Evolutionary conservation across 1,140 invertebrate genomes (phyloP), one percentile per base, ranked within the genome.

Genomic region (Aphelinus atriplicis): DNA sequence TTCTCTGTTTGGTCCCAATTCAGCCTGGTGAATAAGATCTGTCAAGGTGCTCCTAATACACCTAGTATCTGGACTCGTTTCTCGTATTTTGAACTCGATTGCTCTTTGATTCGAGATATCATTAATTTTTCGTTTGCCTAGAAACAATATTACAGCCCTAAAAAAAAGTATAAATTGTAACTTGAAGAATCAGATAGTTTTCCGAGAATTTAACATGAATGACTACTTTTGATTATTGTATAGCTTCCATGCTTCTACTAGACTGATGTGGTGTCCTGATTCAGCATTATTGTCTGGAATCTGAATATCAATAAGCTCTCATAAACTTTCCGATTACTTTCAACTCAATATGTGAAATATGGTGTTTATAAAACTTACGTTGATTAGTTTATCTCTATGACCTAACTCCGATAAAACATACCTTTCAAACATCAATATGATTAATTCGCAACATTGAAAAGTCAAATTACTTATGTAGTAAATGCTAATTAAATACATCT

Each of bases 41-140:
- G 90, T 93, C 56, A 96, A 88, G 45, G 90, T 94, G 77, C 88
- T 89, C 67, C 95, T 89, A 5, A 95, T 89, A 26, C 96, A 92
- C 83, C 90, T 90, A 43, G 95, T 91, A n/a, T 92, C 84, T 10
- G 93, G 92, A 83, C 92, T 90, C 26, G 90, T 88, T 81, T 91
- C 87, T 7, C 90, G 87, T 66, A 98, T 91, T 84, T 94, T 91
- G 87, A 96, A 97, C 89, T 98, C 97, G 78, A 97, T 92, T 85
- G 94, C 95, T 71, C 96, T 89, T 84, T 96, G 95, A 88, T 98
- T 97, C 85, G 93, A 94, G 71, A 97, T 94, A 83, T 96, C 97
- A 83, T 94, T 93, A 0, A 93, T 94, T 2, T 94, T 87, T 82
- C 96, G 93, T 89, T 98, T 97, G n/a, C 97, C 92, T 42, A 98